Base-by-base conservation (phyloP, 2,888 invertebrate genomes). In the Caenorhabditis sp. region DNA sequence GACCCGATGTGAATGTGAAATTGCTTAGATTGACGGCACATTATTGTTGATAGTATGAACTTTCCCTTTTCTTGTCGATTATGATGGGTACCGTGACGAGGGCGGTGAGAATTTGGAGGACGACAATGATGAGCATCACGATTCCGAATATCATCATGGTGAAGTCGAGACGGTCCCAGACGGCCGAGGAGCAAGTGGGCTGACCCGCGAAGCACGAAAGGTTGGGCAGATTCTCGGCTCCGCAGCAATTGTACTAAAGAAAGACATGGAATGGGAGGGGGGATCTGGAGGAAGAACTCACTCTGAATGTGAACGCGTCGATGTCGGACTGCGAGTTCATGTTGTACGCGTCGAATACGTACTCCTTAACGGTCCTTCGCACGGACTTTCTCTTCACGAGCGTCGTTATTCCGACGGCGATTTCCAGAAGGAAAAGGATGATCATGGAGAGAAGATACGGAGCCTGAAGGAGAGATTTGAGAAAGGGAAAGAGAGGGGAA, bases 111-210 rank as follows among this genome's bases (percentile, higher is more conserved):
- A 79, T 75, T 30, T 82, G 79, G 7, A 79, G 70, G 6, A 82
- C 70, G 41, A 82, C 55, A 8, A 82, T 70, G 22, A 62, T 37
- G 17, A 82, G 58, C 82, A 80, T 82, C 11, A 35, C 59, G 32
- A 76, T 76, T 15, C 82, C 82, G 41, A 82, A 82, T 13, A 86
- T 80, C 85, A 84, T 85, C 63, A 84, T 74, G 22, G 80, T 80
- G 65, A 82, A 86, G 73, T 85, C 83, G 20, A 86, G 82, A n/a
- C 83, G 81, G 46, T 86, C 83, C 85, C 85, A 86, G 43, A 86
- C 85, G 22, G 85, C 79, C 0, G 80, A 66, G 1, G 85, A 79
- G 68, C 87, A 87, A 7, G 83, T 79, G 11, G 83, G 83, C 63
- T 85, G 71, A 30, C 79, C 72, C 20, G 55, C 56, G 48, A 48